Base-by-base conservation (phyloP, 2,113 vertebrate species). In the Synchiropus splendidus region DNA sequence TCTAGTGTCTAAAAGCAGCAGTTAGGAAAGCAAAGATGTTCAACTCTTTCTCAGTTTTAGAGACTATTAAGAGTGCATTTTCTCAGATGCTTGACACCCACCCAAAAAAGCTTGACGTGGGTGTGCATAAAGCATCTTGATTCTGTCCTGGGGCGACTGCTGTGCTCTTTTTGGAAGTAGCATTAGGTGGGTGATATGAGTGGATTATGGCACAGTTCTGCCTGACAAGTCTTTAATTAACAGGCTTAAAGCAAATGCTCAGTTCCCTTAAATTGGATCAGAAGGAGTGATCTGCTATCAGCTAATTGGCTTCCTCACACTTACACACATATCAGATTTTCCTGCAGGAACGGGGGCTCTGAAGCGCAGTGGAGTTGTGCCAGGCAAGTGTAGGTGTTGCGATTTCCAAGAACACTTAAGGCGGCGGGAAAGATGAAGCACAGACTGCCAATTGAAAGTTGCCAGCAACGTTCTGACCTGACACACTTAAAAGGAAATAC, bases 211-310 rank as follows among this genome's bases (percentile, higher is more conserved):
- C 52, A n/a, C 8, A 35, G 60, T 64, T 61, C 67, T 73, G 75
- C 67, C 78, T 65, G 67, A 77, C 54, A 45, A 64, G 59, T 60
- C 75, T 74, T 75, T 83, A 84, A 86, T 85, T 85, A 84, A 80
- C 65, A 67, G 61, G 77, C 79, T 83, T 81, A 78, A 82, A 80
- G 71, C 79, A 79, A 83, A 82, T 58, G 80, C 78, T 83, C 72
- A 30, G 57, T 70, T 77, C 56, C 39, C 65, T 64, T 46, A 78
- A 83, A 83, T 76, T 79, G 78, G 80, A 82, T 85, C 81, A 70
- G 71, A 74, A 64, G 47, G 42, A 74, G 54, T 79, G 68, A 80
- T 82, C 71, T 38, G 60, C 62, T 70, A 77, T 77, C 79, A 72
- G 53, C 70, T 81, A 83, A 82, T 83, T 83, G 78, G 80, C 73